Base-by-base conservation (phyloP, 1,140 invertebrate genomes). In the Ceratoteleas bidentatus region DNA sequence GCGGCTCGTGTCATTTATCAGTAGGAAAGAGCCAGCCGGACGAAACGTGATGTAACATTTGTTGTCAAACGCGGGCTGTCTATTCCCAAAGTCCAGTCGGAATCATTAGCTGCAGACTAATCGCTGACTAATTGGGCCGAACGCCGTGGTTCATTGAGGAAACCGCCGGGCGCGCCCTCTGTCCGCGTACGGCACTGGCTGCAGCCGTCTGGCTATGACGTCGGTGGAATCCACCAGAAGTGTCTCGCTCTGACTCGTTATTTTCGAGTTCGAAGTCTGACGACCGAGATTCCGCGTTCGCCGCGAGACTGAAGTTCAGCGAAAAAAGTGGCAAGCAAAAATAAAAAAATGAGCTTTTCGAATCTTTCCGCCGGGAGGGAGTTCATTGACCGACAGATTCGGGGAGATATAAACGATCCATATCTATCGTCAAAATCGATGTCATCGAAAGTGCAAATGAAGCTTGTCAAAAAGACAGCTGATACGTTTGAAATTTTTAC, bases 231-330 rank as follows among this genome's bases (percentile, higher is more conserved):
- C 68, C 76, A 73, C 47, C 43, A 79, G 76, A 79, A 79, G 38
- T 66, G 76, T 70, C 68, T 70, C 58, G 74, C 56, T 77, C 40
- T 6, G 13, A 49, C 57, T 69, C 58, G 75, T 58, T 77, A 58
- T 54, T 66, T 72, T 79, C 33, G 76, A 79, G 76, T 79, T 79
- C 68, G 68, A 79, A 72, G 76, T 79, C 76, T 79, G 66, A 66
- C 76, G 76, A 72, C 76, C 76, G 66, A 72, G 65, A 66, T 70
- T 50, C 50, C 36, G 14, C 32, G 16, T 7, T 56, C 40, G 10
- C 36, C 10, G 8, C 40, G 13, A 62, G 66, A 40, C 36, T 74
- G 49, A 79, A 72, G 68, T 79, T 66, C 76, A 79, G 38, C 49
- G 14, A 24, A 52, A 52, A 24, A 52, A 52, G 24, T 16, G 0